Conservation (phyloP, 2,113 vertebrate species). For the Struthio camelus region DNA sequence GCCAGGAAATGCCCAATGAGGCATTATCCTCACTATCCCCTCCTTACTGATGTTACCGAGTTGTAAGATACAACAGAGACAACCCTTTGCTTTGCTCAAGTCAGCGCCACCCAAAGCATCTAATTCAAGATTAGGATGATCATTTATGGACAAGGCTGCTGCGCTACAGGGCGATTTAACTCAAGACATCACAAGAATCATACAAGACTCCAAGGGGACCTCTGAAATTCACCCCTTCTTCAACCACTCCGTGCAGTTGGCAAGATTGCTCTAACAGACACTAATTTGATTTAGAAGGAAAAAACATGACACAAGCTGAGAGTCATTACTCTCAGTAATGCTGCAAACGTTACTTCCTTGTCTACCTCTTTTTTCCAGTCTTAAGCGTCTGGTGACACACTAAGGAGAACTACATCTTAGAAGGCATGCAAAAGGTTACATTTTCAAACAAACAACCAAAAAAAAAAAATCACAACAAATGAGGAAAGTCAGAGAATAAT, state of each 20-base stretch:
- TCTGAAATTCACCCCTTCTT: not conserved
- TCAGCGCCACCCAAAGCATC: not conserved
- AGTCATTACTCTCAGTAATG: not conserved
- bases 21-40: not conserved
- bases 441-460: not conserved
- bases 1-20: not conserved
- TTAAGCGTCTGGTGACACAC: too few species aligned
- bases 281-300: not conserved
- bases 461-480: not conserved
- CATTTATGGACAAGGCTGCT: not conserved
- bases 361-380: not conserved
- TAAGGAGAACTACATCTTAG: not conserved
- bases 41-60: rapidly evolving
- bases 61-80: not conserved
- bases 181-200: not conserved
- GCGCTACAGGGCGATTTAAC: not conserved
- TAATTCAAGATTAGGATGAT: not conserved
- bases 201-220: not conserved
- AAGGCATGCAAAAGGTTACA: not conserved
- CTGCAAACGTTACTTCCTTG: not conserved
- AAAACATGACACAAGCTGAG: not conserved
- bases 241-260: not conserved
- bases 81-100: not conserved
- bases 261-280: not conserved
- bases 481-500: not conserved